A percentile compares a stretch with the other conserved stretches of the same genome.
These are phyloP conservation scores for Salmo trutta DNA, from an alignment of 2,797 vertebrate genomes.

Conservation along the genomic window DNA sequence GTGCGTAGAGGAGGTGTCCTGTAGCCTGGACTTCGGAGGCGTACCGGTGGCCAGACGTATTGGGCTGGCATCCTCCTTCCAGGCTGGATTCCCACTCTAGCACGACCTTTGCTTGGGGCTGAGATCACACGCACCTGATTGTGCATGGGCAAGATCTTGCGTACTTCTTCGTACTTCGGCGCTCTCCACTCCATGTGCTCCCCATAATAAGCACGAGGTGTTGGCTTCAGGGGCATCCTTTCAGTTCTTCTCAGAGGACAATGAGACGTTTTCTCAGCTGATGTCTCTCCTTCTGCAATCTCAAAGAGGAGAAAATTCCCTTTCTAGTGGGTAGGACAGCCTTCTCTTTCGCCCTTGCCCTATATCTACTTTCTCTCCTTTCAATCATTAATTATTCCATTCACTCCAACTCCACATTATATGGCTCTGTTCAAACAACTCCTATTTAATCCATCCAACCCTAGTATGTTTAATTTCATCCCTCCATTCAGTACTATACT, in stretches of 20 bases:
- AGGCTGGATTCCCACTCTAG: too few species aligned
- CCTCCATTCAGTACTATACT: not conserved
- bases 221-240: too few species aligned
- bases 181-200: too few species aligned
- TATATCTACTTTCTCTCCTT: not conserved
- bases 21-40: too few species aligned
- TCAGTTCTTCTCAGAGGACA: conserved; percentile 21
- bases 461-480: conserved; percentile 24
- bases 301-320: conserved; percentile 42
- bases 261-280: conserved; percentile 2
- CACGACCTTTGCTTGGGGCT: too few species aligned
- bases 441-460: conserved; percentile 12
- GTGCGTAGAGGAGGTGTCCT: too few species aligned
- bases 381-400: not conserved
- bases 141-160: too few species aligned
- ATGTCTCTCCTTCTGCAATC: conserved; percentile 41
- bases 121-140: too few species aligned
- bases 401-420: not conserved
- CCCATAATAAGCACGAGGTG: too few species aligned
- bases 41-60: too few species aligned
- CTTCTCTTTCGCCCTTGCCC: not conserved
- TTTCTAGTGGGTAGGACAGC: conserved; percentile 29
- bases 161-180: too few species aligned
- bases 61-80: too few species aligned
- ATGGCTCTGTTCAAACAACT: conserved; percentile 4